A percentile compares a stretch with the other conserved stretches of the same genome.
Conservation (phyloP, 2,113 vertebrate species). For the Nymphicus hollandicus region DNA sequence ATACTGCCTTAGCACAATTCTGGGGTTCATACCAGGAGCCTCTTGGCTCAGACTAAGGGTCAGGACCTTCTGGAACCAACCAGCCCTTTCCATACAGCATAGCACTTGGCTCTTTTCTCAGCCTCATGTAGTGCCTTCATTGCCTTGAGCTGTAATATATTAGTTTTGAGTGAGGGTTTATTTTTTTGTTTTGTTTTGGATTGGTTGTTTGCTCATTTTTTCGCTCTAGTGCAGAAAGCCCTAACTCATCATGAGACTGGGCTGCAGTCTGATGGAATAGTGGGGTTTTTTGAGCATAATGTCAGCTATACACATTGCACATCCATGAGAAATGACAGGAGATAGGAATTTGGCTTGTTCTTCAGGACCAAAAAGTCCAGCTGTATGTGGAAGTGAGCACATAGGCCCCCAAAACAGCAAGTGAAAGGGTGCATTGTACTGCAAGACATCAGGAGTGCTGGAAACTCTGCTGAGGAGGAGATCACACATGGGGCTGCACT, state of each 20-base stretch:
- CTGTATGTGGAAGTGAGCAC: neutral
- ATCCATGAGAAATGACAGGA: neutral
- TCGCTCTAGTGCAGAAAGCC: neutral
- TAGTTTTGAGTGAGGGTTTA: neutral
- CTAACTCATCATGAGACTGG: rapidly evolving
- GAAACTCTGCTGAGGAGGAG: neutral
- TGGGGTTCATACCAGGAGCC: neutral
- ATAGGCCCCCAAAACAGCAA: neutral
- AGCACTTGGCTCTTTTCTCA: neutral
- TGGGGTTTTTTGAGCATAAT: neutral
- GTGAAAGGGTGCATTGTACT: neutral
- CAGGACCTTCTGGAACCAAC: neutral
- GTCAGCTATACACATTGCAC: rapidly evolving
- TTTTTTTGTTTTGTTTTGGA: neutral
- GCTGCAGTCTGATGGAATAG: neutral
- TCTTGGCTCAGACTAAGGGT: neutral
- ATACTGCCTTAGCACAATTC: neutral
- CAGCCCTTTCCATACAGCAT: neutral
- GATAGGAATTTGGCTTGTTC: neutral
- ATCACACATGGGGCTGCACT: neutral
- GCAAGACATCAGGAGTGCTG: neutral
- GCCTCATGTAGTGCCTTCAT: neutral
- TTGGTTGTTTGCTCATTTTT: neutral
- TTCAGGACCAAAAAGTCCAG: neutral
- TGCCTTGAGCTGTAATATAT: neutral